Evolutionary conservation across 1,140 invertebrate species (phyloP), one percentile per base, ranked within the genome.

Genomic region (Cheumatopsyche charites): DNA sequence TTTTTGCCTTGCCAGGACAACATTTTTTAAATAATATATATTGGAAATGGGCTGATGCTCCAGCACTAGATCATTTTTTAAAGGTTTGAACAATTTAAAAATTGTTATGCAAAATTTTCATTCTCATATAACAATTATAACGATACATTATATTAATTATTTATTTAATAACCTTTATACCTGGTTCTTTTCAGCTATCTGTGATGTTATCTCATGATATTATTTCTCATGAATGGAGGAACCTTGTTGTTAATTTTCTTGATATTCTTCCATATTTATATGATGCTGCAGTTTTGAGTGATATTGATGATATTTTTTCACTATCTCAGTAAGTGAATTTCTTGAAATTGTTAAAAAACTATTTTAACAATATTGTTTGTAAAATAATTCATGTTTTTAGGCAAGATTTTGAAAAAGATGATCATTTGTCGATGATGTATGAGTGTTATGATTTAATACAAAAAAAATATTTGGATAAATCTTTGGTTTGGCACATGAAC

Each of bases 251-350:
- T 7, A 4, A 13, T 68, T 68, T 52, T 55, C 15, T 68, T 12
- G 47, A 68, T 55, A 23, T 68, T 41, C 23, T 68, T n/a, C 66
- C 66, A 55, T 68, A 55, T 41, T 47, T 68, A 41, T 41, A 68
- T 23, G 66, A 68, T 19, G 47, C 45, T 11, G 66, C 42, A 41
- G 15, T 55, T 55, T 42, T 68, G 19, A 68, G 15, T 19, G 66
- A 58, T 29, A 49, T 47, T 15, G 29, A 23, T 55, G 47, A 55
- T 25, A 41, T 47, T 26, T 41, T 41, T 55, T 23, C 25, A 4
- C 6, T 23, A 15, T 13, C 25, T 29, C 23, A 47, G 66, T 68
- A 68, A 52, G 7, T 11, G 47, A 41, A 67, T 47, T 67, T 45
- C 49, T 7, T 61, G 12, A 15, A 15, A 61, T 61, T 23, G 13